Percentiles rank a stretch among this genome's conserved stretches.
Conservation (phyloP, 1,140 invertebrate genomes). For the Cydia fagiglandana region DNA sequence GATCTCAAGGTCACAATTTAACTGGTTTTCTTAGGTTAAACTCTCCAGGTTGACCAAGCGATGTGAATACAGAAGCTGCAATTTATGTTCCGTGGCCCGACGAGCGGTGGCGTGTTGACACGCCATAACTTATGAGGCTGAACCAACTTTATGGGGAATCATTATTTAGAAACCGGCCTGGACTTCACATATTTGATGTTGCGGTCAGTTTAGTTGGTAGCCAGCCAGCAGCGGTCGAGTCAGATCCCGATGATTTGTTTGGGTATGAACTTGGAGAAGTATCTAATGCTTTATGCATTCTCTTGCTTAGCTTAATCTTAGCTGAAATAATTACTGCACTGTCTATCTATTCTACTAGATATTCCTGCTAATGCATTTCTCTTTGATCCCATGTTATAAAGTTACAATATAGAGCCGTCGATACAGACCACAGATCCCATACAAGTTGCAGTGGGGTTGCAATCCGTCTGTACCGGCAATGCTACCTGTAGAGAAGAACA, state of each 20-base stretch:
- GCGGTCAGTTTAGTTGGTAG: constrained; percentile 18
- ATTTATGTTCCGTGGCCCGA: constrained; percentile 9
- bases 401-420: no score
- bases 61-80: background rate
- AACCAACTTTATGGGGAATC: constrained; percentile 14
- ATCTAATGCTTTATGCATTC: no score
- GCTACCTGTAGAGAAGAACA: no score
- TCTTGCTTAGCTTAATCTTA: no score
- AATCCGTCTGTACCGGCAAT: no score
- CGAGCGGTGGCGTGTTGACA: constrained; percentile 17
- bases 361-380: no score
- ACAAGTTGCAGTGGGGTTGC: no score
- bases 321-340: no score
- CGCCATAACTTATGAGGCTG: constrained; percentile 18
- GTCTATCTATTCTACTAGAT: no score
- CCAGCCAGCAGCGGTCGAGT: constrained; percentile 1
- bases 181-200: constrained; percentile 18
- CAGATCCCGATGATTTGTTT: constrained; percentile 8
- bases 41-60: background rate
- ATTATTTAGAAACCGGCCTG: constrained; percentile 8
- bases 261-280: background rate
- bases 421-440: no score
- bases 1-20: no score
- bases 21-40: background rate
- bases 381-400: no score